phyloP scores from a whole-genome alignment of 2,888 invertebrate genomes.

The Drosophila lacicola region DNA sequence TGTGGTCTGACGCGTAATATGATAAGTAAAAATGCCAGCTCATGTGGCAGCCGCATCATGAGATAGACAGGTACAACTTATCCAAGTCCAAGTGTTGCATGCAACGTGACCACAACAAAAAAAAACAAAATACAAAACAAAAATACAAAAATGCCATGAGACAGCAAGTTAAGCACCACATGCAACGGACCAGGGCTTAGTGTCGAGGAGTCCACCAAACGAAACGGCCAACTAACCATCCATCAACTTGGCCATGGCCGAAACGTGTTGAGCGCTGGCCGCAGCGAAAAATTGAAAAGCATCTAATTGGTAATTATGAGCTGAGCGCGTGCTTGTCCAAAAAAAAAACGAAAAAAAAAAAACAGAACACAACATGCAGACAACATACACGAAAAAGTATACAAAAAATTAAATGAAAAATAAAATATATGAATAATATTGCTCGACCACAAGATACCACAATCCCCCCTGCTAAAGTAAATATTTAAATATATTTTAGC shows the following conservation, averaged over 20 bases:
- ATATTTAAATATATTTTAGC: background rate
- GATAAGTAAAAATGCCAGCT: slow-evolving; percentile 56
- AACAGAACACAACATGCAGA: slow-evolving; percentile 45
- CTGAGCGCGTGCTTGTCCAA: slow-evolving; percentile 73
- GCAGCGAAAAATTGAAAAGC: slow-evolving; percentile 73
- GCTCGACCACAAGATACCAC: slow-evolving; percentile 27
- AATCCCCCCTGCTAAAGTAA: too few species aligned
- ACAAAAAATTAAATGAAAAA: slow-evolving; percentile 22
- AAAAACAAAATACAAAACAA: slow-evolving; percentile 12
- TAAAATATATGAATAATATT: slow-evolving; percentile 2
- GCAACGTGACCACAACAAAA: slow-evolving; percentile 57
- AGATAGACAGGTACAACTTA: slow-evolving; percentile 47
- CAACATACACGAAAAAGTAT: slow-evolving; percentile 36
- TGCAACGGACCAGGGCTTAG: slow-evolving; percentile 37
- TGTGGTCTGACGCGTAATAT: slow-evolving; percentile 52
- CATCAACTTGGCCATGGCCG: slow-evolving; percentile 58
- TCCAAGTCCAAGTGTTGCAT: slow-evolving; percentile 47
- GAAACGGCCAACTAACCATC: slow-evolving; percentile 44
- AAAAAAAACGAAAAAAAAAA: slow-evolving; percentile 25
- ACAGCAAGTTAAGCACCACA: slow-evolving; percentile 55
- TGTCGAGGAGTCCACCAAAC: slow-evolving; percentile 33
- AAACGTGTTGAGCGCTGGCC: slow-evolving; percentile 66
- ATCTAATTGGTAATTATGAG: slow-evolving; percentile 79
- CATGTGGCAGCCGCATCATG: slow-evolving; percentile 52
- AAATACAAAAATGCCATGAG: slow-evolving; percentile 43